Conservation (phyloP, 2,113 vertebrate genomes). For the Elachura formosa region DNA sequence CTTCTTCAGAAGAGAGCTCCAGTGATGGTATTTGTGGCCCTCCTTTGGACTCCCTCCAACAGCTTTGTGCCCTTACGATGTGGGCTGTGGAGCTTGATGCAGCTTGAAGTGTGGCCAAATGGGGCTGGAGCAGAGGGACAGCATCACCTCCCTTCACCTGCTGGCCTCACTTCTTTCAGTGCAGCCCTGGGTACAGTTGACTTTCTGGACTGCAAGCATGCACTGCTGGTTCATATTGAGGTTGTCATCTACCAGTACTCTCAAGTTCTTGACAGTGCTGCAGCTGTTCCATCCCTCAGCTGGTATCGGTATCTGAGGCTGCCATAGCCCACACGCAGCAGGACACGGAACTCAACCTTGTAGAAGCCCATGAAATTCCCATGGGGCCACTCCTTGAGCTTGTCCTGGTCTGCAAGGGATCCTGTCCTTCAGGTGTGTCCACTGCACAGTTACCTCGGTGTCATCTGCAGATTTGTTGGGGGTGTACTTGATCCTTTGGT, state of each 20-base stretch:
- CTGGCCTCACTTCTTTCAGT: neutral
- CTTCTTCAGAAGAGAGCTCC: neutral
- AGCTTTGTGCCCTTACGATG: neutral
- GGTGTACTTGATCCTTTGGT: neutral
- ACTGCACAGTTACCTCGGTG: neutral
- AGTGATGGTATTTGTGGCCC: neutral
- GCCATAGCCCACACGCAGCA: neutral
- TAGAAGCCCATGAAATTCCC: neutral
- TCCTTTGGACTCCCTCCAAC: neutral
- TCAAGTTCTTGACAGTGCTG: neutral
- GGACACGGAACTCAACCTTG: neutral
- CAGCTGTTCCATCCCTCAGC: neutral
- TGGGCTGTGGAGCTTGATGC: neutral
- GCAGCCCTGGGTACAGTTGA: neutral
- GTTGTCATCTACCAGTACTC: neutral
- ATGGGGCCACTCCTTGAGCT: neutral
- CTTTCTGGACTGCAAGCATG: fast-evolving
- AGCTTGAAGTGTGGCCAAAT: neutral
- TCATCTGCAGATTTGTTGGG: too few species aligned
- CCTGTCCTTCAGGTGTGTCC: neutral
- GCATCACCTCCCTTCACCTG: neutral
- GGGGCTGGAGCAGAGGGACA: neutral
- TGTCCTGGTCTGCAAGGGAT: neutral
- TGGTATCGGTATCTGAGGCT: fast-evolving
- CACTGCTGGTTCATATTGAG: fast-evolving